Base-by-base conservation (phyloP, 2,888 invertebrate species). In the Ceramica pisi region DNA sequence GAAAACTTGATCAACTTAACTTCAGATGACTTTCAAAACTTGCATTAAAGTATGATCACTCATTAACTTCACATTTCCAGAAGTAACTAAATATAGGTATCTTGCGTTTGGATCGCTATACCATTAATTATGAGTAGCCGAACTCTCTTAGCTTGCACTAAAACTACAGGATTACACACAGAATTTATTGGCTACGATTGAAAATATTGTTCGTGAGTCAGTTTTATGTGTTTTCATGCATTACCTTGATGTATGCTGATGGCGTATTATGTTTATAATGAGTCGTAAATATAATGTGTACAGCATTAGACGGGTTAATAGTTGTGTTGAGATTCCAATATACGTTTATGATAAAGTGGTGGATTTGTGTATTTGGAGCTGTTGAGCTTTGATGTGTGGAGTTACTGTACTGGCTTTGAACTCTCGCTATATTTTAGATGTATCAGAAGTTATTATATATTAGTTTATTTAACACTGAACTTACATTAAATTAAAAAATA, bases 131-230 rank as follows among this genome's bases (percentile, higher is more conserved):
- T 31, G 31, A 31, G 31, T 6, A 5, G 31, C 31, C 26, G 1
- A 68, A 41, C 23, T 77, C 81, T 85, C 76, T 41, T 87, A 31
- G 75, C 84, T 88, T 89, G 59, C 0, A 57, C 81, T 75, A 62
- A 35, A 63, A 63, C 65, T 35, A 68, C 67, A 86, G 89, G 91
- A 91, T 92, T 91, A 92, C 84, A 85, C 82, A 85, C 80, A 84
- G 83, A 90, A 92, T 93, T 93, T 93, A 92, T 92, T 89, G 87
- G 91, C 86, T 89, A 87, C 89, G 88, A 92, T 91, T 90, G 92
- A 93, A 93, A 93, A 93, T 93, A 92, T 92, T 90, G 88, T 91
- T 89, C 84, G 87, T 87, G 83, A 88, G 90, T 90, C 90, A 87
- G 87, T 90, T 92, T 93, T 91, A 93, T 92, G 90, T 87, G 90